Evolutionary conservation across 2,888 invertebrate genomes (phyloP), one percentile per base, ranked within the genome.

Genomic region (Campopleginae sp.): DNA sequence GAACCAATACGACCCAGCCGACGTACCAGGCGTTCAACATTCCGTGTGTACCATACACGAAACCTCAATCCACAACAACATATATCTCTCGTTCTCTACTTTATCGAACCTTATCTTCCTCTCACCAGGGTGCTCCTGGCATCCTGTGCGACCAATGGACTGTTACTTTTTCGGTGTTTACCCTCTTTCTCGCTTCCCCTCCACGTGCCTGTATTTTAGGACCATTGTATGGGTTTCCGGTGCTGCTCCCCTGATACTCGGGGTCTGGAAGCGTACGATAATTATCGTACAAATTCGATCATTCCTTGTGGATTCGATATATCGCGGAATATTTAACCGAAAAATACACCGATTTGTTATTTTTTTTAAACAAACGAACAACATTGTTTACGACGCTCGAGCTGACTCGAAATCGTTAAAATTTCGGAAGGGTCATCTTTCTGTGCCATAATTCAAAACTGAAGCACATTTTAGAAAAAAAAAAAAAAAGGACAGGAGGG

Each of bases 161-260:
- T 46, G 58, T 46, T 51, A 70, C 51, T 27, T 46, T 86, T 61
- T 38, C n/a, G 75, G 71, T 76, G 76, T 65, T 74, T 76, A 83
- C 54, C 31, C 76, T 19, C 33, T 1, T 10, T 38, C 14, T 33
- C 6, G 42, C 12, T 77, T 33, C 70, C 54, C 58, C 86, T 87
- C 72, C 27, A 76, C 74, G 48, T 71, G 63, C 31, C 58, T 72
- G 48, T 81, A 27, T 44, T 46, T 33, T 12, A 58, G 58, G 70
- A 44, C 68, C 27, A 42, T 46, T 65, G 44, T 44, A 5, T 46
- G 10, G 10, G 19, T 23, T 44, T 48, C 68, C 12, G 42, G 27
- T 65, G 70, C 78, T 90, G 86, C 10, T 77, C 27, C 70, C 92
- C 92, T 89, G 90, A 83, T 91, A 89, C 61, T 87, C 14, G 42